Evolutionary conservation across 30 jellyfish, hydroid and myxozoan species (phyloP).

Genomic region (Aurelia sp.): DNA sequence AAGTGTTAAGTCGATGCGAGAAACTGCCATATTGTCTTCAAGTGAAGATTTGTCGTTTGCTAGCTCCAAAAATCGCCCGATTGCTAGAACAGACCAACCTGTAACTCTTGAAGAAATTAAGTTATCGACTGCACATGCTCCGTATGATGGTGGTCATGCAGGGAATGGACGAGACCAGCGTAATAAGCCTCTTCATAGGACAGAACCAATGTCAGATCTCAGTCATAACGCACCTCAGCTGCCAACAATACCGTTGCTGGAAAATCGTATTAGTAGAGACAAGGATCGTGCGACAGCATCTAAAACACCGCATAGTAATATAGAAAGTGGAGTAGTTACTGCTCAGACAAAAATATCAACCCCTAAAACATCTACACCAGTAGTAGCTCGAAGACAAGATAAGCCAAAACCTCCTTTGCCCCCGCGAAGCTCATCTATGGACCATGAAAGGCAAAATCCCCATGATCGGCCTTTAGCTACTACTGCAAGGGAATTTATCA

Average conservation of each 20-base stretch:
- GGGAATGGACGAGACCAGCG: slow-evolving; percentile 1
- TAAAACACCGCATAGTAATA: background rate
- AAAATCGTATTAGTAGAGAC: background rate
- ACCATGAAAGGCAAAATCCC: background rate
- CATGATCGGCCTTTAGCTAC: background rate
- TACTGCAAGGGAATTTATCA: background rate
- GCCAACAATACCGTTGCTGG: background rate
- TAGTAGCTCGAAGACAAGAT: background rate
- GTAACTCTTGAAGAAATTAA: slow-evolving; percentile 16
- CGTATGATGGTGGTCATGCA: background rate
- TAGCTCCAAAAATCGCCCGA: slow-evolving; percentile 51
- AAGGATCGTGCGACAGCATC: background rate
- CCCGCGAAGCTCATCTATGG: slow-evolving; percentile 17
- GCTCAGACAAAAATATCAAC: background rate
- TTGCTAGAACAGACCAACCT: slow-evolving; percentile 71
- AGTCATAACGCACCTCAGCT: background rate
- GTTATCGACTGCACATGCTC: background rate
- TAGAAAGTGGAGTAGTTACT: background rate
- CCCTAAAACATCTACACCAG: background rate
- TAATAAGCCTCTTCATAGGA: slow-evolving; percentile 3
- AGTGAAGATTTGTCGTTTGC: slow-evolving; percentile 44
- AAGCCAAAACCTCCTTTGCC: slow-evolving; percentile 51
- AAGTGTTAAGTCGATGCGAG: slow-evolving; percentile 39
- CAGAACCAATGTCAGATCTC: slow-evolving; percentile 7
- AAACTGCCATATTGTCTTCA: slow-evolving; percentile 70